Conservation (phyloP, 2,113 vertebrate species). For the Phylloscopus whistleri region DNA sequence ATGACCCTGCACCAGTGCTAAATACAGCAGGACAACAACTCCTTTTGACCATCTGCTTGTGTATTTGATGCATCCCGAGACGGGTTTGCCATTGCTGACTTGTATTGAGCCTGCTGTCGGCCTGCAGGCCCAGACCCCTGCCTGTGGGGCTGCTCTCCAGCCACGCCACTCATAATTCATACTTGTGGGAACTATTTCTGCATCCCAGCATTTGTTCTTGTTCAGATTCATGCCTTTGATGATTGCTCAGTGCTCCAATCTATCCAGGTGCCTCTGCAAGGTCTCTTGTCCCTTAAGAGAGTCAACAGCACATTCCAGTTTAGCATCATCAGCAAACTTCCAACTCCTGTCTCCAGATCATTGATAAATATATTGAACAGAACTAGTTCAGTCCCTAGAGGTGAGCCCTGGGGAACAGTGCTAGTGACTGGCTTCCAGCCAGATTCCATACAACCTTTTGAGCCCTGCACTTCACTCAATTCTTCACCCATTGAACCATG, state of each 20-base stretch:
- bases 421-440: neutral
- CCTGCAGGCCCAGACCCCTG: neutral
- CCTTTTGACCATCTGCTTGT: neutral
- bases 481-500: neutral
- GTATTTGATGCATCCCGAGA: neutral
- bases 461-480: neutral
- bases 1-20: neutral
- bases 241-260: neutral
- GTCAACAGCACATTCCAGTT: neutral
- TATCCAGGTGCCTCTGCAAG: neutral
- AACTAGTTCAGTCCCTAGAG: neutral
- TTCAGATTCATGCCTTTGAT: neutral
- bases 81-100: neutral
- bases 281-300: neutral
- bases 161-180: neutral
- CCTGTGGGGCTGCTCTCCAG: neutral
- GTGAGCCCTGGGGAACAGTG: neutral
- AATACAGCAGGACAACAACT: neutral
- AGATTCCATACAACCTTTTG: neutral
- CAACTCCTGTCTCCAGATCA: neutral
- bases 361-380: neutral
- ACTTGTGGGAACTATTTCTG: neutral
- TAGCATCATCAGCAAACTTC: neutral
- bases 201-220: neutral
- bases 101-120: neutral